Percentiles rank a stretch among this genome's conserved stretches.
phyloP scores from a whole-genome alignment of 2,113 vertebrate species.

The Phyllostomus hastatus region DNA sequence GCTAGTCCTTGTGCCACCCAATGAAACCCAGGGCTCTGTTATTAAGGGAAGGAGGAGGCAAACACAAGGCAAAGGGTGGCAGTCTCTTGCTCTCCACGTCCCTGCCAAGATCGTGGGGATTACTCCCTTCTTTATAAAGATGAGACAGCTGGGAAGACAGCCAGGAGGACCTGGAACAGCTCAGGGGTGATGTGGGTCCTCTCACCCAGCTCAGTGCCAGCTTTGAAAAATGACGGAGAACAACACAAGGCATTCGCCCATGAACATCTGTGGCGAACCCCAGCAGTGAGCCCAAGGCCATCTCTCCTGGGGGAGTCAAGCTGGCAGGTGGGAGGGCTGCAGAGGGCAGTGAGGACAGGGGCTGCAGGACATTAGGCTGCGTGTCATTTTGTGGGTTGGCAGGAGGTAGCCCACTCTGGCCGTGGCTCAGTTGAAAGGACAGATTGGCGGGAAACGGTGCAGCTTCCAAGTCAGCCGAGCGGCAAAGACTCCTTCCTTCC shows the following conservation, averaged over 20 bases:
- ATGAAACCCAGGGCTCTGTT: background rate
- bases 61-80: background rate
- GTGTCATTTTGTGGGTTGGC: constrained; percentile 39
- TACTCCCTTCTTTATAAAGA: background rate
- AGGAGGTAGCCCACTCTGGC: background rate
- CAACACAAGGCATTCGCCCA: background rate
- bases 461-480: constrained; percentile 69
- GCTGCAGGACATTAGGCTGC: background rate
- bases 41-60: background rate
- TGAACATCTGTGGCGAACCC: background rate
- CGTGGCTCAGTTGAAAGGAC: constrained; percentile 73
- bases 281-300: background rate
- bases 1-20: background rate
- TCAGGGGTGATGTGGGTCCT: background rate
- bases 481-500: constrained; percentile 74
- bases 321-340: background rate
- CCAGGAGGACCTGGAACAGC: background rate
- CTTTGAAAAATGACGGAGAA: background rate
- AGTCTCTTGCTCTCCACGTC: background rate
- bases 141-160: background rate
- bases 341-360: background rate
- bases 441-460: constrained; percentile 74
- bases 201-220: background rate
- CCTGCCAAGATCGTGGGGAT: background rate
- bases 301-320: background rate